Percentiles rank a stretch among this genome's conserved stretches.
Conservation (phyloP, 2,888 invertebrate genomes). For the Tubulanus polymorphus region DNA sequence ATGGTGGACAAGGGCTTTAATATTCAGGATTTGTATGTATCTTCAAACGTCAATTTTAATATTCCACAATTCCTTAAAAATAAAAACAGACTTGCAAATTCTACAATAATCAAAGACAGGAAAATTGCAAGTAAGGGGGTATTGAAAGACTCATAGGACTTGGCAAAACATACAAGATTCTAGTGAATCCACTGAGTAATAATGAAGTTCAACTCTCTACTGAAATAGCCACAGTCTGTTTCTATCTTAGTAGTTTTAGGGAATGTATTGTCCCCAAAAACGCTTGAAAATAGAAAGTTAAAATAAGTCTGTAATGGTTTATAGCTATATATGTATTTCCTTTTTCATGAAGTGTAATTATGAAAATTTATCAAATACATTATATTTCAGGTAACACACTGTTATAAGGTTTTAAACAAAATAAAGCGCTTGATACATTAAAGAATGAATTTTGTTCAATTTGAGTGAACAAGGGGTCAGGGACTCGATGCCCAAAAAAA, state of each 20-base stretch:
- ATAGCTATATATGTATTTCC: background rate
- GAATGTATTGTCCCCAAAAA: background rate
- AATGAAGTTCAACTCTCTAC: background rate
- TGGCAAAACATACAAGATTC: slow-evolving; percentile 1
- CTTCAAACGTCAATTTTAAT: slow-evolving; percentile 13
- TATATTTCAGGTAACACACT: too few relatives aligned
- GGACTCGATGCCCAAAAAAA: too few relatives aligned
- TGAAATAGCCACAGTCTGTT: background rate
- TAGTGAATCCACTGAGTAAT: background rate
- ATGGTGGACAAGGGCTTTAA: slow-evolving; percentile 21
- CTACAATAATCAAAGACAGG: background rate
- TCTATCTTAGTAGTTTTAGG: background rate
- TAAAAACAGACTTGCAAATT: background rate
- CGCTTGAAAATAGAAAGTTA: background rate
- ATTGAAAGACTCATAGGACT: slow-evolving; percentile 2
- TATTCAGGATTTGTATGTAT: slow-evolving; percentile 20
- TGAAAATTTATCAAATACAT: too few relatives aligned
- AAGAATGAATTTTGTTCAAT: too few relatives aligned
- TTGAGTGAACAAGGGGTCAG: too few relatives aligned
- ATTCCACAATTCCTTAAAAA: background rate
- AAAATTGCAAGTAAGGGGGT: background rate
- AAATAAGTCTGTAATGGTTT: background rate
- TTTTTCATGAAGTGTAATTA: too few relatives aligned
- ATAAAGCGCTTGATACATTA: too few relatives aligned
- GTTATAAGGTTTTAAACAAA: too few relatives aligned